phyloP scores from a whole-genome alignment of 2,113 vertebrate genomes.

The Albula glossodonta region DNA sequence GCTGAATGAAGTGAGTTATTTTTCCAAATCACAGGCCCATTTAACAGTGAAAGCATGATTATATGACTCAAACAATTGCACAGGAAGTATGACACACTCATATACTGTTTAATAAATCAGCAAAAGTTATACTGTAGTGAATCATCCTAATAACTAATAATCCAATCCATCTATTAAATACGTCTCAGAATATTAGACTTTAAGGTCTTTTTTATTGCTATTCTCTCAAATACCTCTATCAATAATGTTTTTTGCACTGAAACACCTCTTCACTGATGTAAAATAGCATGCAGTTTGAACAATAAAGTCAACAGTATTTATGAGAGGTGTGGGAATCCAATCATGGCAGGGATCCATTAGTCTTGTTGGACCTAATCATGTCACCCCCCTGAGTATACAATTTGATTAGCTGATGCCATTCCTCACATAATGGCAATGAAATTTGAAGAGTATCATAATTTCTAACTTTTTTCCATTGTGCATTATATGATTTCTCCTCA shows the following conservation, averaged over 20 bases:
- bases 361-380: not conserved
- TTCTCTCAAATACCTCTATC: not conserved
- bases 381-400: not conserved
- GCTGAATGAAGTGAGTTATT: not conserved
- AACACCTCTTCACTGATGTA: slow-evolving; percentile 5
- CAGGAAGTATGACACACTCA: not conserved
- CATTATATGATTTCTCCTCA: not conserved
- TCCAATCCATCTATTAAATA: not conserved
- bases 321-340: not conserved
- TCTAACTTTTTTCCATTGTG: not conserved
- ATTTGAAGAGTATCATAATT: slow-evolving; percentile 1
- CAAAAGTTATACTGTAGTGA: not conserved
- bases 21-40: not conserved
- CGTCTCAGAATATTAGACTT: not conserved
- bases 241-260: not conserved
- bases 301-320: slow-evolving; percentile 12
- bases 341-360: not conserved
- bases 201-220: not conserved
- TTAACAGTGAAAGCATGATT: not conserved
- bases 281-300: not conserved
- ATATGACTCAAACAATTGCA: not conserved
- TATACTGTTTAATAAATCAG: not conserved
- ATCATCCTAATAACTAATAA: slow-evolving; percentile 7
- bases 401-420: not conserved
- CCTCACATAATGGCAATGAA: not conserved